Base-by-base conservation (phyloP, 2,888 invertebrate species). In the Julus scanicus region DNA sequence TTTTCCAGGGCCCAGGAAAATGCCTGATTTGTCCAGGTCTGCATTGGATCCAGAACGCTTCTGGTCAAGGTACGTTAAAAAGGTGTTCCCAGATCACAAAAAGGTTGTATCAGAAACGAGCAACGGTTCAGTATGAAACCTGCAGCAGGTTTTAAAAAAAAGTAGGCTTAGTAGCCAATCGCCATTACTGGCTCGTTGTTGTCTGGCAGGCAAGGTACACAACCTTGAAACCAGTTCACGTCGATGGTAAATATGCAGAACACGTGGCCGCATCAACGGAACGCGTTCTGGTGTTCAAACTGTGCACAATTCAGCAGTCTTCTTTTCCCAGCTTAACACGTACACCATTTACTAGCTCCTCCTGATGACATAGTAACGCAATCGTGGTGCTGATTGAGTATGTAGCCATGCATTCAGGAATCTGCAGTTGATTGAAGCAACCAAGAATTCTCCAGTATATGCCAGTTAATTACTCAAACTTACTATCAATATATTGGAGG, bases 151-250 rank as follows among this genome's bases (percentile, higher is more conserved):
- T 29, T 29, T 1, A 29, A 29, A 29, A 29, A 71, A 71, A 71
- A 71, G 71, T 71, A 71, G 71, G 71, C 71, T 29, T 71, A 71
- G 29, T 5, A 17, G 57, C 29, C 29, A 71, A 29, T 71, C 71
- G 71, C 71, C 71, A 71, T 71, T 71, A 63, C 4, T 8, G 8
- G 71, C 71, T 29, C 29, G 71, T 71, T 71, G 71, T 71, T 71
- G 71, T 71, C 71, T 71, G 71, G 71, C 20, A 29, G 71, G 11
- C 71, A 29, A 71, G 71, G 71, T 71, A 29, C 71, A 71, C 71
- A 71, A 29, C 71, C 71, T 71, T 71, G 71, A 71, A 71, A 71
- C 71, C 71, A 71, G 71, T 29, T 71, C 71, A 29, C 29, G 71
- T 71, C 29, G 29, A 11, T 71, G 71, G 71, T 6, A 71, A 71